These are phyloP conservation scores for Stenopsyche tienmushanensis DNA, from an alignment of 1,140 invertebrate species.

Conservation along the genomic window DNA sequence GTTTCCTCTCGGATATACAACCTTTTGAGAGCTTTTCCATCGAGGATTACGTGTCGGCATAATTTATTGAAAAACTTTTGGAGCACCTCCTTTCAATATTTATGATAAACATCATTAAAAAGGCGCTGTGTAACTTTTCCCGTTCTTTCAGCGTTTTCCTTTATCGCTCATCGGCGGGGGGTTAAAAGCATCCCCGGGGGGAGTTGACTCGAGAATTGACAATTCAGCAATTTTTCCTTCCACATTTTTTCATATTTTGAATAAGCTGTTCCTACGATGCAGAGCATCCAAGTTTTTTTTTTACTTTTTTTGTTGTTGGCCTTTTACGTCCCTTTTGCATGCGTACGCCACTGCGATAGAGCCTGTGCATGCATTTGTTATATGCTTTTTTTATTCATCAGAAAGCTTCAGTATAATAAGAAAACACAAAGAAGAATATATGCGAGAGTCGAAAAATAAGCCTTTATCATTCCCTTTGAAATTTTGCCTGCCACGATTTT, in stretches of 20 bases:
- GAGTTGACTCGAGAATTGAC: not conserved
- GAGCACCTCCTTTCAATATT: constrained; percentile 7
- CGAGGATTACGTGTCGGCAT: constrained; percentile 5
- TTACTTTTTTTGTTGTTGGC: too few relatives aligned
- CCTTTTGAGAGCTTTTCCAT: not conserved
- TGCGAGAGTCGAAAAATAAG: too few relatives aligned
- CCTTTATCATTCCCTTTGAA: too few relatives aligned
- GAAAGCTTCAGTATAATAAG: too few relatives aligned
- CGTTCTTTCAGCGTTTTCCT: constrained; percentile 5
- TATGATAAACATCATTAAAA: constrained; percentile 11
- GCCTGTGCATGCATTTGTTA: too few relatives aligned
- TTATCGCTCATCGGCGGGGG: not conserved
- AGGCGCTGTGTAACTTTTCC: not conserved
- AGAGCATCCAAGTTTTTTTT: too few relatives aligned
- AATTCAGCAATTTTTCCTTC: constrained; percentile 4
- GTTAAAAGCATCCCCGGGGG: not conserved
- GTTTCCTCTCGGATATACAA: too few relatives aligned
- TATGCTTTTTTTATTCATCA: not conserved
- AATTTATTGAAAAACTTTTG: constrained; percentile 11
- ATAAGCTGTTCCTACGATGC: not conserved
- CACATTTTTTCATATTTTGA: not conserved
- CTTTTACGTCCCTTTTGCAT: too few relatives aligned
- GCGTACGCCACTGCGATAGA: too few relatives aligned
- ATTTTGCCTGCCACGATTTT: too few relatives aligned
- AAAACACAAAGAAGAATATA: too few relatives aligned